Base-by-base conservation (phyloP, 1,140 invertebrate species). In the Achatina immaculata region DNA sequence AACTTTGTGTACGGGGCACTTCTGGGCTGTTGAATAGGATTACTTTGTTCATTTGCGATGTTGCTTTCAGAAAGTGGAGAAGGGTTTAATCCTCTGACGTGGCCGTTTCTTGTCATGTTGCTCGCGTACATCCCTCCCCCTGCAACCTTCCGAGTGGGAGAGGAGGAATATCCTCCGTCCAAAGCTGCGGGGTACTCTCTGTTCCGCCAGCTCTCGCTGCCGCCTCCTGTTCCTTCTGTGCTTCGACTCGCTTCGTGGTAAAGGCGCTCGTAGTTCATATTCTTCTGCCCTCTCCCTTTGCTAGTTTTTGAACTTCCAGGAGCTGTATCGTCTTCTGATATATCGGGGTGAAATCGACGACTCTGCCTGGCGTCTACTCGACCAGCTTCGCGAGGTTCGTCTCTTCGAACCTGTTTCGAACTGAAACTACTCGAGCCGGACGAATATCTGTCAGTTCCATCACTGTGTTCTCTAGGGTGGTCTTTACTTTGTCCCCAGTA, bases 1-100 rank as follows among this genome's bases (percentile, higher is more conserved):
- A 65, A 62, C 21, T 2, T 77, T 7, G 75, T 77, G 55, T 73
- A 65, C 38, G 80, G 36, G 21, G 79, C 21, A 34, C 80, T 73
- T 48, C 28, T 40, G 40, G 36, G 34, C 31, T 55, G 19, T n/a
- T 21, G 31, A 7, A 28, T 28, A 24, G 43, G 14, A 21, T 0
- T 34, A 11, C 6, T 48, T 24, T 24, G 55, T 31, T 1, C 36
- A 48, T 38, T 71, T 1, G 6, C 45, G 7, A 9, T 65, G 9
- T 24, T 55, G 36, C n/a, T 16, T 19, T 1, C 69, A 31, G 16
- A 14, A 14, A 21, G 69, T 51, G 9, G 28, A 51, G 11, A 28
- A 38, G 45, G 72, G 45, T 14, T 68, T 65, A 7, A 58, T 74
- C 0, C 36, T 14, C 28, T n/a, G 3, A 38, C 16, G 1, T 42